Evolutionary conservation across 2,888 invertebrate genomes (phyloP).

Genomic region (Diachrysia chrysitis): DNA sequence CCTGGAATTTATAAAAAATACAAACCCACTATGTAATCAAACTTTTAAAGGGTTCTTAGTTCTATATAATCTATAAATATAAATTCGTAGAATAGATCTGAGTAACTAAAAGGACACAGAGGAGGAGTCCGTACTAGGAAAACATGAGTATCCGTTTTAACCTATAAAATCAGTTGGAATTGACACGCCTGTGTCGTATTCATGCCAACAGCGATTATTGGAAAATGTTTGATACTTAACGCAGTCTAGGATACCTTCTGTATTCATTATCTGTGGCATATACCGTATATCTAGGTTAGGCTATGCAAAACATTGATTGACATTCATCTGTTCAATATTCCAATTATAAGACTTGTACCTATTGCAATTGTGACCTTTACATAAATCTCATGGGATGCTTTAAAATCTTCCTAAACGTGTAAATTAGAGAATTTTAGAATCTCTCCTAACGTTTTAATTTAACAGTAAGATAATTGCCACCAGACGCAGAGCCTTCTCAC

Average conservation of each 20-base stretch:
- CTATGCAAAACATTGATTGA: neutral
- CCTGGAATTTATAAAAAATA: neutral
- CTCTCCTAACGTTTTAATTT: constrained; percentile 17
- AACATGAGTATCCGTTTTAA: neutral
- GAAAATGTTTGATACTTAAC: neutral
- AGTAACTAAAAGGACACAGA: neutral
- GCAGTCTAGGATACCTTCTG: neutral
- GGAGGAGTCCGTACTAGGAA: constrained; percentile 15
- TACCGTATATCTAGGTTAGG: neutral
- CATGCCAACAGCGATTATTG: constrained; percentile 3
- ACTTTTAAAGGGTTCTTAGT: neutral
- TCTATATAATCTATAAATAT: too few species aligned
- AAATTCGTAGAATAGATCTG: neutral
- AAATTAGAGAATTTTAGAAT: neutral
- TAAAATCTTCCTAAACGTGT: neutral
- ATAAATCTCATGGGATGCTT: neutral
- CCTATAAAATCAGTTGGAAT: neutral
- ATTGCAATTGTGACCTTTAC: neutral
- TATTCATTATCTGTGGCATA: neutral
- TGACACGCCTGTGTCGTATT: neutral
- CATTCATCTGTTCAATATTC: neutral
- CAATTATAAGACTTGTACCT: too few species aligned
- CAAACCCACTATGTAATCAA: neutral
- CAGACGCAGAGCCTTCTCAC: constrained; percentile 61
- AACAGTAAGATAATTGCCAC: constrained; percentile 41